These are phyloP conservation scores for Nansenia antarctica DNA, from an alignment of 2,113 vertebrate genomes.

Conservation along the genomic window DNA sequence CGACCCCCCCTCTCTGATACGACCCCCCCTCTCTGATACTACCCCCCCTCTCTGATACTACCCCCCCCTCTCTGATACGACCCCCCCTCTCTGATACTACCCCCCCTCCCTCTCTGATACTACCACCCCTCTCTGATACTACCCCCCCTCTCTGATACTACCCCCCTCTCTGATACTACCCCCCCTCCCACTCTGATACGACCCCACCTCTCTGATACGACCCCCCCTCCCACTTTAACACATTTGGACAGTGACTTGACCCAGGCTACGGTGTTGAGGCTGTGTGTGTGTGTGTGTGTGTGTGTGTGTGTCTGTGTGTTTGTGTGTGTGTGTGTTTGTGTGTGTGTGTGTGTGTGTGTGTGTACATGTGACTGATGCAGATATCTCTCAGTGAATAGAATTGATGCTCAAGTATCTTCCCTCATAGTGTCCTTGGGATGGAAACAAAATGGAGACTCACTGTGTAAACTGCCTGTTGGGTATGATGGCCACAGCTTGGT, in stretches of 20 bases:
- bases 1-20: no score
- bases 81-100: no score
- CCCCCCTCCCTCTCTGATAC: background rate
- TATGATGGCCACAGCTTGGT: background rate
- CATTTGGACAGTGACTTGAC: conserved; percentile 56
- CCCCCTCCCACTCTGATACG: conserved; percentile 57
- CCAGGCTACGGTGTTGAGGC: conserved; percentile 18
- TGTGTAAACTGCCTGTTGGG: conserved; percentile 11
- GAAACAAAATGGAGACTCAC: conserved; percentile 72
- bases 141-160: no score
- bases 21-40: no score
- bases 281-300: conserved; percentile 36
- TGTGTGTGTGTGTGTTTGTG: conserved; percentile 27
- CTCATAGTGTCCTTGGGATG: conserved; percentile 64
- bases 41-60: conserved; percentile 39
- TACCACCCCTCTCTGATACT: conserved; percentile 36
- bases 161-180: no score
- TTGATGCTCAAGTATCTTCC: conserved; percentile 44
- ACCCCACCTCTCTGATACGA: conserved; percentile 35
- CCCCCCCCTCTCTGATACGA: conserved; percentile 33
- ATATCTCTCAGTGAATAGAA: conserved; percentile 46
- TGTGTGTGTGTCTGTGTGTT: no score
- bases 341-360: conserved; percentile 39
- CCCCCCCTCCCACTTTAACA: conserved; percentile 63
- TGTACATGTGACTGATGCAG: conserved; percentile 30